Evolutionary conservation across 2,113 vertebrate species (phyloP).

Genomic region (Ifrita kowaldi): DNA sequence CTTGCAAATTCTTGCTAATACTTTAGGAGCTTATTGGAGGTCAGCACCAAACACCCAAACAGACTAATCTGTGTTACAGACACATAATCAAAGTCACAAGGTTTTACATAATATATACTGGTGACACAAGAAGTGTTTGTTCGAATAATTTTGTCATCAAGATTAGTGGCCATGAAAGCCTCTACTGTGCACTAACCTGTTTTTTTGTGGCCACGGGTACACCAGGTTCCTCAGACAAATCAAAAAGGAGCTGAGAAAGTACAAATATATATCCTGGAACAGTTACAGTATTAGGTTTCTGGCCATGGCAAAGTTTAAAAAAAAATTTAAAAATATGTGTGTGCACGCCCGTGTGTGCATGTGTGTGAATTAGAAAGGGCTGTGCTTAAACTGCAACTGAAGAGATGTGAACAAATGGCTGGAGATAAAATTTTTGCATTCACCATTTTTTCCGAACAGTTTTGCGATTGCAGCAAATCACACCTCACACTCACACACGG

Average conservation of each 20-base stretch:
- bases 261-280: not conserved
- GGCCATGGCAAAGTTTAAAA: not conserved
- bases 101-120: conserved; percentile 71
- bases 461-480: not conserved
- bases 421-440: not conserved
- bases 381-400: not conserved
- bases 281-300: not conserved
- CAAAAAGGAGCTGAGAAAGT: not conserved
- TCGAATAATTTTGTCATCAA: conserved; percentile 57
- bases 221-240: not conserved
- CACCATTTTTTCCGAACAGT: not conserved
- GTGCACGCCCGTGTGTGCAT: fast-evolving
- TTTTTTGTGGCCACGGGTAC: not conserved
- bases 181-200: conserved; percentile 58
- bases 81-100: conserved; percentile 70
- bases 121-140: conserved; percentile 66
- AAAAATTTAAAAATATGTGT: no score
- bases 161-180: conserved; percentile 67
- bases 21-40: conserved; percentile 71
- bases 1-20: conserved; percentile 69
- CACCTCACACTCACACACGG: not conserved
- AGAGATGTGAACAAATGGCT: not conserved
- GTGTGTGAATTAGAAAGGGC: not conserved
- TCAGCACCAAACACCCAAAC: conserved; percentile 72
- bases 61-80: conserved; percentile 70